These are phyloP conservation scores for Galagoides demidoff DNA, from an alignment of 2,797 vertebrate species.

Conservation along the genomic window DNA sequence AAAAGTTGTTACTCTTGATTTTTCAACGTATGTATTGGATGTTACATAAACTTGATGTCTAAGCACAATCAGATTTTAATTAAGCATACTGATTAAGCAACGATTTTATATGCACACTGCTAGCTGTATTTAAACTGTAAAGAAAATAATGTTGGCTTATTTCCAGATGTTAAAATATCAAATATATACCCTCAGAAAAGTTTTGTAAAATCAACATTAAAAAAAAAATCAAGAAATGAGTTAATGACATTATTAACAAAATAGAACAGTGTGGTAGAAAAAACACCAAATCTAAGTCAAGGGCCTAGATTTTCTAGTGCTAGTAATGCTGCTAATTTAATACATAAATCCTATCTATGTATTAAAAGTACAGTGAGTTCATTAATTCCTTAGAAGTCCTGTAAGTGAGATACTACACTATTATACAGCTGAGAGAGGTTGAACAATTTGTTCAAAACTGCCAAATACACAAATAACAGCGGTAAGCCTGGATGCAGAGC, in stretches of 20 bases:
- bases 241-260: conserved; percentile 31
- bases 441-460: conserved; percentile 18
- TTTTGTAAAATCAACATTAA: conserved; percentile 36
- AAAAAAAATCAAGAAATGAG: neutral
- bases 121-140: neutral
- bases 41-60: conserved; percentile 26
- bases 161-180: conserved; percentile 27
- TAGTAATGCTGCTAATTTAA: too few species aligned
- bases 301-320: neutral
- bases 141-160: neutral
- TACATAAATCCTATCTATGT: neutral
- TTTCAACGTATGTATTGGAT: neutral
- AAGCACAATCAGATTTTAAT: conserved; percentile 27
- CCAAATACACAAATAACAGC: neutral
- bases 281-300: neutral
- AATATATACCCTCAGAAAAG: neutral
- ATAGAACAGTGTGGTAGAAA: neutral
- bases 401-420: neutral
- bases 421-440: neutral
- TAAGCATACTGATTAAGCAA: neutral
- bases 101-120: neutral
- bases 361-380: neutral
- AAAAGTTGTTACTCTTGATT: neutral
- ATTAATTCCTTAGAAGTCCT: neutral
- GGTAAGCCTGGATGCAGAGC: neutral